Base-by-base conservation (phyloP, 2,888 invertebrate species). In the Lacanobia oleracea region DNA sequence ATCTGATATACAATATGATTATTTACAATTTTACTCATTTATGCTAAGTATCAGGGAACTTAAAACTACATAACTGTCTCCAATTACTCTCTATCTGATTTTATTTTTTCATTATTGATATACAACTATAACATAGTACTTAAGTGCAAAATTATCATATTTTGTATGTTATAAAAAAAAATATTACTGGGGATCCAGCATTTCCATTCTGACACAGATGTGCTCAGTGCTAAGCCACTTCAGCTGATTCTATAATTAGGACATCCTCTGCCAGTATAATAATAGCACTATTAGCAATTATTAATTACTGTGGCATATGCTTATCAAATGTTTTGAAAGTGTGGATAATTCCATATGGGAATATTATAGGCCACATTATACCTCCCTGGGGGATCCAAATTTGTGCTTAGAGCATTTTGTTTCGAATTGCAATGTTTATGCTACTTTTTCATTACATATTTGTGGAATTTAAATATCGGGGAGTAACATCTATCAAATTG, bases 261-360 rank as follows among this genome's bases (percentile, higher is more conserved):
- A 50, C 67, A 62, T 75, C 57, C 67, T 33, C 50, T 23, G 18
- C 21, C 23, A 60, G 23, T 63, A 27, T 59, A 79, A 54, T 75
- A 37, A 80, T 40, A 59, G 59, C 21, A 63, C 45, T 40, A 71
- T 67, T 67, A 75, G 53, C 57, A 67, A 45, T 72, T 14, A 78
- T 33, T 59, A 63, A 67, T 80, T 63, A 67, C 53, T 50, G 27
- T 21, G 9, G 23, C 40, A 48, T 23, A 14, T 37, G 45, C n/a
- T 45, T 65, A 53, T 33, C 27, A 43, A 67, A 27, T 33, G 16
- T 50, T 50, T 50, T n/a, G 9, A 23, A 18, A 53, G 21, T 14
- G 9, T 65, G 66, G 6, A n/a, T 23, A 48, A 64, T 10, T 27
- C 43, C 63, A 75, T 56, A 27, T 56, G 54, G 21, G 10, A 62